phyloP scores from a whole-genome alignment of 2,888 invertebrate genomes.

The Chorisops tibialis region DNA sequence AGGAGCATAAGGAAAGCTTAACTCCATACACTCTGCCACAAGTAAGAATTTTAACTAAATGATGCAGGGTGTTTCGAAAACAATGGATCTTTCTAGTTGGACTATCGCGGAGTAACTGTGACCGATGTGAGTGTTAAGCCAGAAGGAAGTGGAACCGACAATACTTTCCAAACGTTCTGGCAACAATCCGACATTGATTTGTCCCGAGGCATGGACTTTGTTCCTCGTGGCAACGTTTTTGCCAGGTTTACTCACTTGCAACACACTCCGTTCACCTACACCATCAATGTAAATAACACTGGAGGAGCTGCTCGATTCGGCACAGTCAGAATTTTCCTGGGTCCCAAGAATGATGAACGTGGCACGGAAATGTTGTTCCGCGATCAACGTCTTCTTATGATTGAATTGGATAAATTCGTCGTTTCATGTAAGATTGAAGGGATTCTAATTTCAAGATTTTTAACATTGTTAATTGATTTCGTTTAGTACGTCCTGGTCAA shows the following conservation, averaged over 20 bases:
- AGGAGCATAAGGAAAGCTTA: slow-evolving; percentile 67
- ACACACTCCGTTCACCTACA: slow-evolving; percentile 68
- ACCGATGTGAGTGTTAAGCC: slow-evolving; percentile 57
- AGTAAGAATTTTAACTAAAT: slow-evolving; percentile 48
- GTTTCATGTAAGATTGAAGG: slow-evolving; percentile 54
- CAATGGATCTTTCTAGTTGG: slow-evolving; percentile 35
- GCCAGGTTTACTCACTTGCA: slow-evolving; percentile 73
- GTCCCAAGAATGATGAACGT: slow-evolving; percentile 64
- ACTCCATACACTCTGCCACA: slow-evolving; percentile 61
- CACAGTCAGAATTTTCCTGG: slow-evolving; percentile 65
- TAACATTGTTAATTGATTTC: background rate
- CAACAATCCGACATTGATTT: slow-evolving; percentile 75
- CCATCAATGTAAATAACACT: slow-evolving; percentile 61
- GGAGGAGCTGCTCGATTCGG: slow-evolving; percentile 55
- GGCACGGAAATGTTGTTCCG: slow-evolving; percentile 59
- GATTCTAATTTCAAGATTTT: background rate
- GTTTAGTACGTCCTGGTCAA: slow-evolving; percentile 63
- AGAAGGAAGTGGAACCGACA: slow-evolving; percentile 53
- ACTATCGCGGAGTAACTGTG: slow-evolving; percentile 58
- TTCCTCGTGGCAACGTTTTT: slow-evolving; percentile 69
- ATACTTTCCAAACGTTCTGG: slow-evolving; percentile 71
- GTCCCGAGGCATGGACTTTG: slow-evolving; percentile 77
- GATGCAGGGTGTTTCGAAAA: no score
- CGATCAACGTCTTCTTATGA: slow-evolving; percentile 62
- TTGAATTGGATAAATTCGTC: slow-evolving; percentile 67